These are phyloP conservation scores for Eledona agricola DNA, from an alignment of 2,888 invertebrate species.

Conservation along the genomic window DNA sequence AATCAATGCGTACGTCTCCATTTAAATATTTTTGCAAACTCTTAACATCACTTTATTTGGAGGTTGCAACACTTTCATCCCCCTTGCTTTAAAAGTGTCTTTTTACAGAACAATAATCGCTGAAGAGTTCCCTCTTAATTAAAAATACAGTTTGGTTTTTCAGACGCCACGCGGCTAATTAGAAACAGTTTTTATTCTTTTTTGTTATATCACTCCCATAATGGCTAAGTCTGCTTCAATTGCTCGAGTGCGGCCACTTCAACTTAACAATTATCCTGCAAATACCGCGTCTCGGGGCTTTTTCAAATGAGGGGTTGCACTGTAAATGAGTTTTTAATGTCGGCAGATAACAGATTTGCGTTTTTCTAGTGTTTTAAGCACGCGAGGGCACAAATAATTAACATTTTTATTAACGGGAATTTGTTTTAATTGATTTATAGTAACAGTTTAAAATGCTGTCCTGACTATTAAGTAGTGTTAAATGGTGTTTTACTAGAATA, in stretches of 20 bases:
- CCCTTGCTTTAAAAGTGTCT: conserved; percentile 5
- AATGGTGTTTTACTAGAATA: too few species aligned
- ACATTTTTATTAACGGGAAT: conserved; percentile 24
- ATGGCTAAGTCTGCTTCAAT: conserved; percentile 17
- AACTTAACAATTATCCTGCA: conserved; percentile 19
- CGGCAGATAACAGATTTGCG: conserved; percentile 40
- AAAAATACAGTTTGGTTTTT: conserved; percentile 37
- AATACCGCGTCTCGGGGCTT: conserved; percentile 16
- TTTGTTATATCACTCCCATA: conserved; percentile 36
- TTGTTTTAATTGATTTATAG: conserved; percentile 2
- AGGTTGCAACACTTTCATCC: too few species aligned
- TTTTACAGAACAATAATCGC: conserved; percentile 19
- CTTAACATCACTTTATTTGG: too few species aligned
- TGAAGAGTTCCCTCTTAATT: conserved; percentile 37
- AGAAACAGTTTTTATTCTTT: conserved; percentile 36
- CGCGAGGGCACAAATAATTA: conserved; percentile 22
- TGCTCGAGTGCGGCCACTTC: conserved; percentile 18
- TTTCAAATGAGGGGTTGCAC: conserved; percentile 22
- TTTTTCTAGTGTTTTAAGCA: conserved; percentile 35
- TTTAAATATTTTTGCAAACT: too few species aligned
- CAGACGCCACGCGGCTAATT: conserved; percentile 38
- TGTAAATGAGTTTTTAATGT: conserved; percentile 49
- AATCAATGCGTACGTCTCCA: conserved; percentile 5
- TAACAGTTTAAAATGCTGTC: neutral
- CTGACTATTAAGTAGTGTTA: too few species aligned